A percentile compares a stretch with the other conserved stretches of the same genome.
Evolutionary conservation across 2,113 vertebrate species (phyloP).

Genomic region (Pseudopodoces humilis): DNA sequence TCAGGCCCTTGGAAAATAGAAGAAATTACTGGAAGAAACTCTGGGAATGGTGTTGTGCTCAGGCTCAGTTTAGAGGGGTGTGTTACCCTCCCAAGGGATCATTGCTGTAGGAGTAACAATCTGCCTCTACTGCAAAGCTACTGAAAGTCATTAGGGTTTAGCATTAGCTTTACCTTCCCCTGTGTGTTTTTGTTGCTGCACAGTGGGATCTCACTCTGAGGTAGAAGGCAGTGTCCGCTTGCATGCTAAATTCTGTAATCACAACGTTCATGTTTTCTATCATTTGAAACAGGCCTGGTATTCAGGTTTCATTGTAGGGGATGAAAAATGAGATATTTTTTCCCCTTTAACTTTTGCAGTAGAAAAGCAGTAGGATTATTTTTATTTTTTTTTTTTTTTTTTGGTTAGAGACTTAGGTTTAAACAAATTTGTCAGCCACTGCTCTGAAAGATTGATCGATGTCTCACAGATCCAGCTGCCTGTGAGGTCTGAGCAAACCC

Average conservation of each 20-base stretch:
- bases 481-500: conserved; percentile 63
- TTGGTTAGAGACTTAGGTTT: not conserved
- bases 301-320: not conserved
- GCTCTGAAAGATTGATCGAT: not conserved
- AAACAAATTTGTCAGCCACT: not conserved
- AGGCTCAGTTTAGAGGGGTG: not conserved
- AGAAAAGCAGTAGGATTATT: not conserved
- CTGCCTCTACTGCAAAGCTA: not conserved
- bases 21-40: not conserved
- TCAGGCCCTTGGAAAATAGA: not conserved
- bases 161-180: not conserved
- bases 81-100: not conserved
- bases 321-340: fast-evolving
- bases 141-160: not conserved
- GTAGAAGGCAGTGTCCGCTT: not conserved
- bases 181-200: not conserved
- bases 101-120: not conserved
- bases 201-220: not conserved
- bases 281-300: not conserved
- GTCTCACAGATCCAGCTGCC: conserved; percentile 20
- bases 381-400: not conserved
- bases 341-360: not conserved
- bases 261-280: not conserved
- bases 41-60: not conserved
- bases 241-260: not conserved